Base-by-base conservation (phyloP, 2,113 vertebrate genomes). In the Pelobates fuscus region DNA sequence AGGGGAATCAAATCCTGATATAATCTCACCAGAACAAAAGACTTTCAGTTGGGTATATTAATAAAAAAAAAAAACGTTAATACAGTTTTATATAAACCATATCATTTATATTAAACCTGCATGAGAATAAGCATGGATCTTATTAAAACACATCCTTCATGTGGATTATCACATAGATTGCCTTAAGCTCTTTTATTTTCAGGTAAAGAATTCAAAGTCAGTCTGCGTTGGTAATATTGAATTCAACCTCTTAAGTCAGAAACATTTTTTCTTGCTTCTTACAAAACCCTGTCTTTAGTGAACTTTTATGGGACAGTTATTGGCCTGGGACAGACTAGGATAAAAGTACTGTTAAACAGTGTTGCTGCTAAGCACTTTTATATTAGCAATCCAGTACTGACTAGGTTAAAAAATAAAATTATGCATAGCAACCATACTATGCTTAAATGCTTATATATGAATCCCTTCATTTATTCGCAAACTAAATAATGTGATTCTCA, bases 21-120 rank as follows among this genome's bases (percentile, higher is more conserved):
- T 86, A 87, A 87, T 89, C 90, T 88, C 81, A 81, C 78, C 80
- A 25, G 82, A 90, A 91, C 89, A 91, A 90, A 91, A 89, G 85
- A 79, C 88, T 84, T 86, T 90, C 86, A 86, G 88, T 89, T 32
- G 84, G 69, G 82, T 52, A n/a, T 82, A 81, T 17, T 44, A 11
- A 15, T 43, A 66, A 3, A 67, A 20, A 46, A 30, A 67, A 83
- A 77, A 86, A 81, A n/a, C 37, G 83, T 70, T 76, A 71, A 37
- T 78, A 84, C 71, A 62, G 84, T 68, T 86, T 87, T 49, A 85
- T 86, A 85, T 83, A 84, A 88, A 80, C 85, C 86, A 90, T 88
- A 87, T 80, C 85, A 85, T 84, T 80, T 78, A 80, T 84, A 89
- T 91, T 86, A 85, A 86, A 85, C 17, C 81, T 60, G 83, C 82